Evolutionary conservation across 2,888 invertebrate species (phyloP).

Genomic region (Meliscaeva auricollis): DNA sequence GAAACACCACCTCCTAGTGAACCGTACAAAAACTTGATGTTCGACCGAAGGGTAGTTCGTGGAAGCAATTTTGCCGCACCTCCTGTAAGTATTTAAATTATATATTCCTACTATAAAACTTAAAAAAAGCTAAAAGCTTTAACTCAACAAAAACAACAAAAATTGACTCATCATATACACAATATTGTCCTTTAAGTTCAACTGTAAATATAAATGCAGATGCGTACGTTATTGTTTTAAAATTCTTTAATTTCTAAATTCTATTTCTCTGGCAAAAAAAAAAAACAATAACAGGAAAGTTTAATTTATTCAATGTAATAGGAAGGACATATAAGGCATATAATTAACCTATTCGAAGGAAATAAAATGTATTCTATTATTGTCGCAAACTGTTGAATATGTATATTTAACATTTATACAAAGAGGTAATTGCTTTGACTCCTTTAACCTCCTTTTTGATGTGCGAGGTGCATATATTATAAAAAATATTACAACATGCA

Average conservation of each 20-base stretch:
- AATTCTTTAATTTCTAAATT: not conserved
- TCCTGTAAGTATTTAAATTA: slow-evolving; percentile 79
- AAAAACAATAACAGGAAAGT: not conserved
- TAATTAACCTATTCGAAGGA: not conserved
- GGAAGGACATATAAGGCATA: not conserved
- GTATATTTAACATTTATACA: not conserved
- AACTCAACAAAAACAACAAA: not conserved
- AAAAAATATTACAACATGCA: not conserved
- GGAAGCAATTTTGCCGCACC: slow-evolving; percentile 91
- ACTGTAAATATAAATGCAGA: no score
- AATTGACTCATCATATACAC: no score
- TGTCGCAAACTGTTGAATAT: not conserved
- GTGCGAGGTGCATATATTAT: not conserved
- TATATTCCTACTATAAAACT: not conserved
- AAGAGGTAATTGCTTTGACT: not conserved
- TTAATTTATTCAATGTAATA: slow-evolving; percentile 1
- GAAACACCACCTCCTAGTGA: slow-evolving; percentile 80
- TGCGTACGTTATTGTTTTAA: no score
- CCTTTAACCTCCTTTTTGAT: not conserved
- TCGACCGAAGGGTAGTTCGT: slow-evolving; percentile 93
- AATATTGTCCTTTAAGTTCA: no score
- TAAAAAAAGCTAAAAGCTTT: not conserved
- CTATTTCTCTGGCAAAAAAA: not conserved
- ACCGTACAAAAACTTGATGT: slow-evolving; percentile 94
- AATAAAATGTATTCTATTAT: slow-evolving; percentile 3